Conservation (phyloP, 2,888 invertebrate species). For the Phrixothrix hirtus region DNA sequence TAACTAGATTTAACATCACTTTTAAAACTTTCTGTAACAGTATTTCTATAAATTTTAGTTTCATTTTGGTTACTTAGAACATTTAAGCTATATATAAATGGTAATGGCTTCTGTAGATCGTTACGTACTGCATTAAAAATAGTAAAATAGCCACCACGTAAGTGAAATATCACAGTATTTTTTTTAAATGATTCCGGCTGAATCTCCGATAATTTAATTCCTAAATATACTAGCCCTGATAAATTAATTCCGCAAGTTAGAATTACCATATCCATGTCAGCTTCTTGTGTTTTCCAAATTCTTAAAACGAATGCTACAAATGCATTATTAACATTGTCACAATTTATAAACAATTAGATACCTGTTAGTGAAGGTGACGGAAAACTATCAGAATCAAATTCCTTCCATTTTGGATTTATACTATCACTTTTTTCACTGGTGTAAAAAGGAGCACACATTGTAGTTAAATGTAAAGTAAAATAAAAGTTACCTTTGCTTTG, state of each 20-base stretch:
- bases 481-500: conserved; percentile 66
- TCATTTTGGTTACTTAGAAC: conserved; percentile 42
- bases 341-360: conserved; percentile 15
- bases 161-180: conserved; percentile 81
- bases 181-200: conserved; percentile 68
- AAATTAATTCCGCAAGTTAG: conserved; percentile 86
- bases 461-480: conserved; percentile 78
- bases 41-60: conserved; percentile 48
- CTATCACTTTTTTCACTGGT: conserved; percentile 76
- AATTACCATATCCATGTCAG: conserved; percentile 63
- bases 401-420: conserved; percentile 79
- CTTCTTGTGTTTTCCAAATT: conserved; percentile 52
- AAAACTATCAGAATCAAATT: conserved; percentile 69
- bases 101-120: conserved; percentile 44
- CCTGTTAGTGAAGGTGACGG: conserved; percentile 57
- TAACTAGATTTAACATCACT: conserved; percentile 75
- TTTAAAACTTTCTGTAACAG: conserved; percentile 60
- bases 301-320: conserved; percentile 53
- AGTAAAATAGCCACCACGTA: conserved; percentile 86
- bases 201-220: conserved; percentile 68
- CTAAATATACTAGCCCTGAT: conserved; percentile 77
- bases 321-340: background rate
- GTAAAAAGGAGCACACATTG: conserved; percentile 82
- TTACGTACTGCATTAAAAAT: conserved; percentile 56
- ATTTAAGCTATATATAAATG: conserved; percentile 49